Percentiles rank a stretch among this genome's conserved stretches.
These are phyloP conservation scores for Eurypyga helias DNA, from an alignment of 2,113 vertebrate species.

Conservation along the genomic window DNA sequence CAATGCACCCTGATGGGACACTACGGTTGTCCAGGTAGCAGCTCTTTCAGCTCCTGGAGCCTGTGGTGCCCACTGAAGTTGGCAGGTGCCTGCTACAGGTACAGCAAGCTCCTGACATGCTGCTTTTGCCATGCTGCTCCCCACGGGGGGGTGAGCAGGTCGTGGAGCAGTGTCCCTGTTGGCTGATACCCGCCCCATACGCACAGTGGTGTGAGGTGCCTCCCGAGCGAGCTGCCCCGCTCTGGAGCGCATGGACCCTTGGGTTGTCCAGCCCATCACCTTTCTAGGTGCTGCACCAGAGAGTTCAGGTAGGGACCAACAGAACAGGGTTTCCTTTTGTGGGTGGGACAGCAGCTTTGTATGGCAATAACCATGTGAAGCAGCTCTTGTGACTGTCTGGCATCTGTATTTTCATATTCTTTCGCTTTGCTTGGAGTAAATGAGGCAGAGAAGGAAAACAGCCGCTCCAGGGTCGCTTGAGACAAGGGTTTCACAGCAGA, in stretches of 20 bases:
- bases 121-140: background rate
- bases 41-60: background rate
- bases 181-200: accelerated
- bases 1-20: accelerated
- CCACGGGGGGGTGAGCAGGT: background rate
- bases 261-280: background rate
- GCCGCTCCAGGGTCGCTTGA: background rate
- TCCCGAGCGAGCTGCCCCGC: accelerated
- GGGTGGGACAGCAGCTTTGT: background rate
- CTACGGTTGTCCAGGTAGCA: background rate
- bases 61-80: background rate
- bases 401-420: background rate
- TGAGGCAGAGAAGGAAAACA: background rate
- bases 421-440: background rate
- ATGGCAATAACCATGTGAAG: accelerated
- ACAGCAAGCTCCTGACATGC: accelerated
- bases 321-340: too few relatives aligned
- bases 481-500: background rate
- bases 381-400: background rate
- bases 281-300: background rate
- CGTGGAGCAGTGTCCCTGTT: accelerated
- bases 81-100: too few relatives aligned
- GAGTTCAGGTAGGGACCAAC: background rate
- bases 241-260: background rate
- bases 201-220: background rate